Evolutionary conservation across 2,113 vertebrate species (phyloP).

Genomic region (Cercopithecus mona): DNA sequence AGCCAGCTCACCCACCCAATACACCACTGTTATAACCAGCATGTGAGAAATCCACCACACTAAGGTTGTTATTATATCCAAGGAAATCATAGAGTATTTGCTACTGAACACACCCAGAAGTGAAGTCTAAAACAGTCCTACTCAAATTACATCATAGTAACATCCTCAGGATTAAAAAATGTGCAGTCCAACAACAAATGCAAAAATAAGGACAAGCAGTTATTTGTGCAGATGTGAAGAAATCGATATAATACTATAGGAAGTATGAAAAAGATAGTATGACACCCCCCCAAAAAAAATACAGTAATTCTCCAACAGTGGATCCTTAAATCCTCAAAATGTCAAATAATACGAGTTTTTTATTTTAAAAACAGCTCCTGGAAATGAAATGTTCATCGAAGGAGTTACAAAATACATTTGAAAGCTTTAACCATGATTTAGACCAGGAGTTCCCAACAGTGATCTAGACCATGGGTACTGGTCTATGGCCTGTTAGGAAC

Average conservation of each 20-base stretch:
- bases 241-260: neutral
- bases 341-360: neutral
- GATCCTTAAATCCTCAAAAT: neutral
- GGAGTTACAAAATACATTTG: neutral
- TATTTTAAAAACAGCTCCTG: neutral
- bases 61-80: neutral
- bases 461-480: too few relatives aligned
- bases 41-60: neutral
- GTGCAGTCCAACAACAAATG: neutral
- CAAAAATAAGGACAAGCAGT: neutral
- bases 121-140: neutral
- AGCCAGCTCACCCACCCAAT: neutral
- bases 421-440: neutral
- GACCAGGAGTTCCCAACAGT: too few relatives aligned
- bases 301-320: neutral
- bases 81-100: neutral
- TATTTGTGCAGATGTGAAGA: neutral
- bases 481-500: too few relatives aligned
- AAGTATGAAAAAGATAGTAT: neutral
- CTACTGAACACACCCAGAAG: neutral
- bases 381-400: neutral
- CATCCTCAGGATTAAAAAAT: neutral
- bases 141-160: neutral
- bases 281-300: neutral
- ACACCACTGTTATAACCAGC: neutral